Conservation (phyloP, 2,113 vertebrate species). For the Typhlomys cinereus region DNA sequence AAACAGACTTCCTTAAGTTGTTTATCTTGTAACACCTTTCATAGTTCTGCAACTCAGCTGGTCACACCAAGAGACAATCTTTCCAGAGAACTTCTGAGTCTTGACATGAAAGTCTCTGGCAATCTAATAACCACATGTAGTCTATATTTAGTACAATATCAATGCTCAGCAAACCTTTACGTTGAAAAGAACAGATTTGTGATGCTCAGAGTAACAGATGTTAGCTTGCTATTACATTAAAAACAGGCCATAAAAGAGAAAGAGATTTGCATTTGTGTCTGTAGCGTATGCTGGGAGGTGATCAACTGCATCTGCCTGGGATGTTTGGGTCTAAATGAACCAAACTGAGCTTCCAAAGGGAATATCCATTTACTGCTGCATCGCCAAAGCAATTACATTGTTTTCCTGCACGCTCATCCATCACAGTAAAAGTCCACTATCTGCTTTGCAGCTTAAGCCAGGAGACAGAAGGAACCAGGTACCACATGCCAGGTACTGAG, state of each 20-base stretch:
- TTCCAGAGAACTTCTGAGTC: constrained; percentile 48
- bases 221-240: constrained; percentile 64
- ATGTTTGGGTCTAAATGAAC: constrained; percentile 56
- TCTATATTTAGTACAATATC: constrained; percentile 60
- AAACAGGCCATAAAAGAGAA: constrained; percentile 72
- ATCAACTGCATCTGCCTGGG: constrained; percentile 49
- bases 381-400: constrained; percentile 27
- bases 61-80: constrained; percentile 40
- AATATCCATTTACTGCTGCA: constrained; percentile 35
- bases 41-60: not conserved
- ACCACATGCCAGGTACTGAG: not conserved
- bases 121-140: constrained; percentile 48
- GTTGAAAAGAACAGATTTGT: constrained; percentile 69
- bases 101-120: constrained; percentile 46
- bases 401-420: constrained; percentile 44
- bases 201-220: constrained; percentile 71
- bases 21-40: constrained; percentile 13
- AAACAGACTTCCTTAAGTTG: constrained; percentile 5
- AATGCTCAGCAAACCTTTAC: constrained; percentile 73
- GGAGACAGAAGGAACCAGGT: not conserved
- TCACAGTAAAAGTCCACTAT: constrained; percentile 26
- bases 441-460: constrained; percentile 16
- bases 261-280: constrained; percentile 53
- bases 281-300: constrained; percentile 19
- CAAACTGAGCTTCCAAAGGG: constrained; percentile 41